These are phyloP conservation scores for Coremacera marginata DNA, from an alignment of 2,888 invertebrate genomes.

Conservation along the genomic window DNA sequence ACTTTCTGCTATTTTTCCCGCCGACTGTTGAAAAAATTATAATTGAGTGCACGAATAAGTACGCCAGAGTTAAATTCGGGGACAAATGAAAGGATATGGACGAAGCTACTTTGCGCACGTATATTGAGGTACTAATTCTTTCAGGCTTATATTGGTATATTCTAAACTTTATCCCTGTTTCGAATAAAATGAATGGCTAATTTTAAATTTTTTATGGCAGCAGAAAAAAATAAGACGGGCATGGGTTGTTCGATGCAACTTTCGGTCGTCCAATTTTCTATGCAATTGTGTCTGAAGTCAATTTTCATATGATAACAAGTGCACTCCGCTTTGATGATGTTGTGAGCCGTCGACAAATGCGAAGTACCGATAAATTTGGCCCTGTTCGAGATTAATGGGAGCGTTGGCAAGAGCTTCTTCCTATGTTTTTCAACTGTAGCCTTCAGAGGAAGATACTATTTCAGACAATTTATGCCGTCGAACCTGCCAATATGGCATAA, in stretches of 20 bases:
- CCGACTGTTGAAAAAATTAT: too few species aligned
- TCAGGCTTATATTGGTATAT: neutral
- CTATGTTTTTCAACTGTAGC: neutral
- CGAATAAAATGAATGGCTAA: neutral
- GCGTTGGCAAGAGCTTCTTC: neutral
- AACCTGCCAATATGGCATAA: too few species aligned
- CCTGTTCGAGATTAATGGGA: neutral
- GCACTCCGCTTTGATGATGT: neutral
- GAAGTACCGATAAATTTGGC: neutral
- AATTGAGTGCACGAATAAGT: too few species aligned
- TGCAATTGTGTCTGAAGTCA: neutral
- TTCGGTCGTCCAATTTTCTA: neutral
- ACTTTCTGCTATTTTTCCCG: too few species aligned
- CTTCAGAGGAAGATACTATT: too few species aligned
- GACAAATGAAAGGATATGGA: too few species aligned
- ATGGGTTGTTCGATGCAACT: neutral
- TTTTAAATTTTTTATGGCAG: neutral
- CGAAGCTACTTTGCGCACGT: too few species aligned
- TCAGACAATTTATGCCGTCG: too few species aligned
- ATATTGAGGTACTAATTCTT: too few species aligned
- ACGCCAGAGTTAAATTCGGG: too few species aligned
- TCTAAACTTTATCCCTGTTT: neutral
- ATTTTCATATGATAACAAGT: neutral
- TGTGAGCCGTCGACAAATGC: neutral
- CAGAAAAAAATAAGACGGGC: neutral